Percentiles rank a stretch among this genome's conserved stretches.
Conservation (phyloP, 2,888 invertebrate genomes). For the Aromia moschata region DNA sequence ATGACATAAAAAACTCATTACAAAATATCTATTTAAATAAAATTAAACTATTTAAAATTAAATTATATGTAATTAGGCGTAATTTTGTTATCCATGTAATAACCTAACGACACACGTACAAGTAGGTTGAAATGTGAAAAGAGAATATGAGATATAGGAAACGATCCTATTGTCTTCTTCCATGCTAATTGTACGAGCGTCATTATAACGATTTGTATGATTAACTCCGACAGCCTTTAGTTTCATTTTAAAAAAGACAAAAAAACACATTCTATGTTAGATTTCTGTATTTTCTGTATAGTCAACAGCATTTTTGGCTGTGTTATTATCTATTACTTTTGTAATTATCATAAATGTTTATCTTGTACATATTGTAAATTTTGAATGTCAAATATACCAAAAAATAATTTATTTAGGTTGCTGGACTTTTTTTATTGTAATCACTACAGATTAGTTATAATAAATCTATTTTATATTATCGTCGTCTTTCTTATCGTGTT, state of each 20-base stretch:
- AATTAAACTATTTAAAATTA: no score
- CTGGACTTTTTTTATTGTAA: conserved; percentile 45
- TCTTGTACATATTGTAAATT: conserved; percentile 54
- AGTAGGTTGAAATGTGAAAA: no score
- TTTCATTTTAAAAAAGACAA: not conserved
- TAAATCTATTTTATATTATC: conserved; percentile 32
- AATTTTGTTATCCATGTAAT: no score
- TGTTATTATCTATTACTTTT: conserved; percentile 54
- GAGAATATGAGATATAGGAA: no score
- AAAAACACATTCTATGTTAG: conserved; percentile 40
- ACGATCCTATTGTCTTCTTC: no score
- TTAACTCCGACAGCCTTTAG: conserved; percentile 9
- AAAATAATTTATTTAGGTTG: conserved; percentile 50
- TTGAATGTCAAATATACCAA: conserved; percentile 51
- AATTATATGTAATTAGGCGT: no score
- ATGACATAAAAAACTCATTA: no score
- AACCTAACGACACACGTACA: no score
- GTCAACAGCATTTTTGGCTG: conserved; percentile 60
- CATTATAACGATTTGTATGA: no score
- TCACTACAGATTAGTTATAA: conserved; percentile 39
- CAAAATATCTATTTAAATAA: no score
- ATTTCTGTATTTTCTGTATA: conserved; percentile 56
- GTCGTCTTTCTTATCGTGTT: conserved; percentile 35
- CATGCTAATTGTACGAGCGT: no score
- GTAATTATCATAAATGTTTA: conserved; percentile 40